Conservation (phyloP, 2,113 vertebrate species). For the Pavo muticus region DNA sequence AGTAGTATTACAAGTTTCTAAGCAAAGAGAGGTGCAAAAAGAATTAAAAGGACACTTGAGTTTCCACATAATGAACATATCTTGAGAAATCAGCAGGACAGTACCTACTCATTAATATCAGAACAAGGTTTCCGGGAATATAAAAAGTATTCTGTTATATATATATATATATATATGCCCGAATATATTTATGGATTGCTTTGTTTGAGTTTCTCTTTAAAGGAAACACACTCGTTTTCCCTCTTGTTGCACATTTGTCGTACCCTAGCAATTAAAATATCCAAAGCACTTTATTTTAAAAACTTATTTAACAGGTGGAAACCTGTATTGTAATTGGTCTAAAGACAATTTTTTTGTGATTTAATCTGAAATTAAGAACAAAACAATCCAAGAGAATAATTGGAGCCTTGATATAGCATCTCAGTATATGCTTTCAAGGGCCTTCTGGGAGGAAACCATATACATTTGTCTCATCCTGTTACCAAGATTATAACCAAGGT, state of each 20-base stretch:
- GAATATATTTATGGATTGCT: neutral
- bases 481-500: neutral
- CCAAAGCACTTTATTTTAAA: neutral
- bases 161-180: neutral
- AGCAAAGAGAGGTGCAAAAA: neutral
- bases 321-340: neutral
- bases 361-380: neutral
- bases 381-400: neutral
- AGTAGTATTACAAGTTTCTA: neutral
- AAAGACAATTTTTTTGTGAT: conserved; percentile 6
- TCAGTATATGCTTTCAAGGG: neutral
- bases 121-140: neutral
- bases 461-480: neutral
- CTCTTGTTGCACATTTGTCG: neutral
- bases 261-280: neutral
- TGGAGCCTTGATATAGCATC: neutral
- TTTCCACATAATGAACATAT: neutral
- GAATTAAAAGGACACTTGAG: neutral
- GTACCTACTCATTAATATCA: neutral
- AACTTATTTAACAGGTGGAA: neutral
- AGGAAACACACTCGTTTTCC: neutral
- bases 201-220: neutral
- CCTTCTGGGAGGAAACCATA: neutral
- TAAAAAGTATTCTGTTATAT: neutral
- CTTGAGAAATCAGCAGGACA: neutral